Base-by-base conservation (phyloP, 2,113 vertebrate genomes). In the Aythya baeri region DNA sequence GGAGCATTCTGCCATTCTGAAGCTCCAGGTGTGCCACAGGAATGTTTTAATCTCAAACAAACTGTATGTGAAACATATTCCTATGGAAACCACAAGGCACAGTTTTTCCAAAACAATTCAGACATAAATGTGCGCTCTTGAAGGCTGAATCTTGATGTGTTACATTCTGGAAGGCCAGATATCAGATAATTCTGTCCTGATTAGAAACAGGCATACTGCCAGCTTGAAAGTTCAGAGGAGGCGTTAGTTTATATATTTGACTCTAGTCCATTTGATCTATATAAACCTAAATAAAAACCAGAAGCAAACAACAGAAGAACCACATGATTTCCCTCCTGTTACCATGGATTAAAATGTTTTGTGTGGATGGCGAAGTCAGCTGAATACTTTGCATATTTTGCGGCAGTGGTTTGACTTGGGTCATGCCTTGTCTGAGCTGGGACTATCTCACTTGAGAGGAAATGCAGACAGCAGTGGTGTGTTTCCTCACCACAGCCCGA, bases 1-100 rank as follows among this genome's bases (percentile, higher is more conserved):
- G 68, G 88, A 81, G 57, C 59, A 82, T 78, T 59, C 34, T 79
- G 27, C 32, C 71, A 17, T 83, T 85, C 63, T 59, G 68, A 83
- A 43, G 70, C 55, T 91, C 89, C 58, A 80, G 50, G 58, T 54
- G 21, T 23, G 34, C 75, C 63, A 61, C 32, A 43, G 58, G 77
- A 55, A 23, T 76, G 36, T 81, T 78, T 83, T 66, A 59, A n/a
- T 84, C 44, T 29, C 20, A 54, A 32, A 52, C 38, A 61, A 65
- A 7, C 38, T 44, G 4, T 34, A 79, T 52, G 17, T 65, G 63
- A 83, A 81, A 77, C 31, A 34, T 21, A 80, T 54, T 63, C 55
- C 62, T 70, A 25, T 65, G 71, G 62, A 90, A 93, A 75, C 16
- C 29, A 82, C n/a, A 79, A 91, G 31, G 29, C 58, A 50, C 12